Evolutionary conservation across 2,888 invertebrate genomes (phyloP), one percentile per base, ranked within the genome.

Genomic region (Meghimatium bilineatum): DNA sequence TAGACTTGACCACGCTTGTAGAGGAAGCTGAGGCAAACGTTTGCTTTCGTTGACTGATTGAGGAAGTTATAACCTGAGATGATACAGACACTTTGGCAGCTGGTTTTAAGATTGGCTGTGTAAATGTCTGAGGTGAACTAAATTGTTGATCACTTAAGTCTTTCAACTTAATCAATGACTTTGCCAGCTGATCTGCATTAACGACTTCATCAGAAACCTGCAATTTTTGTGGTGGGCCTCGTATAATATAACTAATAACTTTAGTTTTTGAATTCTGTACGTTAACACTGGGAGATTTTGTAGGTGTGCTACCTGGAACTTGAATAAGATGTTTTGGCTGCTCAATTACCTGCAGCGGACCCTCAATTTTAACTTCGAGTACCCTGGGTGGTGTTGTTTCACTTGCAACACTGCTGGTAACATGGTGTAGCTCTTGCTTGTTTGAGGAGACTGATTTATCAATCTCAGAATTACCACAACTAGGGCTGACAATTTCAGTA

Each of bases 101-200:
- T 44, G 32, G 20, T 78, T 66, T 78, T 8, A 44, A 26, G 12
- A 77, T 20, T 26, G 32, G 60, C 6, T 60, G 38, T 49, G 78
- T 20, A 44, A 49, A 44, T 36, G 81, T 29, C 10, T 34, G 1
- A 5, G 81, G 12, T 12, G 63, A 36, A 36, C 29, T 60, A 23
- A 80, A 23, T n/a, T n/a, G n/a, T 14, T 72, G 63, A 63, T 81
- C 81, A 1, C 81, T 74, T 38, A 44, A 20, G 32, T 71, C 49
- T 23, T 80, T 80, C 10, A 80, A 34, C 23, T 81, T 72, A 26
- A 63, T 74, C 5, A 81, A 32, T 32, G 71, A 80, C 71, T 71
- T 71, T 52, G 74, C 63, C 26, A 81, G 72, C 20, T 38, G 60
- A 34, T 74, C 74, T 49, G 60, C 63, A 5, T 3, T 38, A 12